Base-by-base conservation (phyloP, 2,888 invertebrate genomes). In the Melolontha melolontha region DNA sequence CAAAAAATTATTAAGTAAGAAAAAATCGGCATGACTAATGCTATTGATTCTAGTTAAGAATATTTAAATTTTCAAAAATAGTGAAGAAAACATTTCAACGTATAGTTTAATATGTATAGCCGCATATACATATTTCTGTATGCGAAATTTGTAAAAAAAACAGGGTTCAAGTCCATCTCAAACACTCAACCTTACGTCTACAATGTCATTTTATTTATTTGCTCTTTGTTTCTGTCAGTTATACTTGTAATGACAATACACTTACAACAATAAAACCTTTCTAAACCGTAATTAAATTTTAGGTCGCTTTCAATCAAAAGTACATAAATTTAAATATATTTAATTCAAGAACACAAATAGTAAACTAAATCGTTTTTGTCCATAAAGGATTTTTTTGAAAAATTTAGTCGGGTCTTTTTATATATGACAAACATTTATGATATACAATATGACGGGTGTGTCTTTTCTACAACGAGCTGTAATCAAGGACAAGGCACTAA, bases 261-360 rank as follows among this genome's bases (percentile, higher is more conserved):
- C 29, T 12, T 22, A 14, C 27, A 52, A 52, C 34, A 29, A 6
- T 6, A 34, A 52, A 29, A 52, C 51, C 14, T 52, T 29, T 39
- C 51, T 52, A 47, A 16, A 52, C 29, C 5, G 27, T 52, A 14
- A 51, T 27, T 27, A 52, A 14, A 52, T 52, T 52, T 52, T 52
- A 52, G 51, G 51, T 52, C 51, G 34, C 51, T 39, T 34, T 52
- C 14, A 10, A 52, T 52, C 34, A 4, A 34, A 34, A 47, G 8
- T 8, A 47, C 44, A 8, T 17, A 49, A 11, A 49, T 11, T 22
- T 22, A 17, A 49, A 16, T 49, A 49, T 17, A 17, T 49, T 49
- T 17, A 49, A 11, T 49, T 49, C 49, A 49, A 49, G 49, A 49
- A 49, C 49, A 17, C 17, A 49, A 49, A 11, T 22, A n/a, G 11